Evolutionary conservation across 2,888 invertebrate genomes (phyloP), one percentile per base, ranked within the genome.

Genomic region (Trachelus stipa): DNA sequence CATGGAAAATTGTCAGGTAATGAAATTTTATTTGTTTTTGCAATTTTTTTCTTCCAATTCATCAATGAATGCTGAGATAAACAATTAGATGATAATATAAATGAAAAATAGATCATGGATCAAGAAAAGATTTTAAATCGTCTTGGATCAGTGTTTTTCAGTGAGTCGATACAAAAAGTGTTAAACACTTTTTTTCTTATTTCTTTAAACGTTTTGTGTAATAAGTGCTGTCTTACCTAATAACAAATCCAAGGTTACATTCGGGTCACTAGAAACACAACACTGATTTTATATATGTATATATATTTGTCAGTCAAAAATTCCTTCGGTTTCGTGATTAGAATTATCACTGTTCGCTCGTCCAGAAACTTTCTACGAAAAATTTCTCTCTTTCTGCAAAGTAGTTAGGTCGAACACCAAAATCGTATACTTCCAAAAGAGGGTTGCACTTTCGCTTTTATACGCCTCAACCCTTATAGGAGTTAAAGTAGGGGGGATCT

Each of bases 401-500:
- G 68, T 68, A 73, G 71, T 76, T 76, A 37, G 73, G 69, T 30
- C 79, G 74, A 33, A 69, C 76, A 73, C 75, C 80, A 83, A 87
- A 84, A 85, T 82, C 81, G 81, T 85, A 81, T 83, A 82, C 76
- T 69, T 75, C 74, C 74, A 79, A 74, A 80, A 77, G 15, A 71
- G 80, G 85, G 83, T 82, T 82, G 83, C 73, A 79, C 79, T 77
- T 76, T 81, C 79, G 81, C 79, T 87, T 88, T 84, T 88, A 88
- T 88, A 87, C 81, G 68, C 75, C 76, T 73, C 85, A 87, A 87
- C 87, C 87, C 87, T 87, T 88, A 76, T 73, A 79, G 82, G 84
- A 76, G 12, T 40, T 68, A 12, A 80, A 80, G 86, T 84, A 84
- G 84, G 82, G 82, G 83, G 81, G 69, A 75, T 81, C 79, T 84